Conservation (phyloP, 2,797 vertebrate species). For the Aplochiton taeniatus region DNA sequence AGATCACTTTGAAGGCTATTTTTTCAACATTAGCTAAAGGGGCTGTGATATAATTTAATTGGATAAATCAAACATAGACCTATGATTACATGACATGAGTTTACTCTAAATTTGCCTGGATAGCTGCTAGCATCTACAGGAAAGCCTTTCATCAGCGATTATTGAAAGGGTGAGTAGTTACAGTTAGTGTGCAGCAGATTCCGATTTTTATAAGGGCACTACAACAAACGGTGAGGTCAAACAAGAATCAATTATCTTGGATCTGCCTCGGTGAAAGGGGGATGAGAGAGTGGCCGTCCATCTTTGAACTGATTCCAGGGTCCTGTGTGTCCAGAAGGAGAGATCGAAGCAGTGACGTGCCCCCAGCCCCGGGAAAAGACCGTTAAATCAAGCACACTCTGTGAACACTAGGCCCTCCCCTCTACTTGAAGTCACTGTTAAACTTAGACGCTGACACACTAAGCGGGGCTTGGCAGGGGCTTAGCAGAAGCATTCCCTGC, state of each 20-base stretch:
- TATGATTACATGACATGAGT: too few relatives aligned
- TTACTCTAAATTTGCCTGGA: too few relatives aligned
- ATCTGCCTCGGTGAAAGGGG: background rate
- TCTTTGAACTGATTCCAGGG: constrained; percentile 28
- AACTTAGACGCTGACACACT: constrained; percentile 20
- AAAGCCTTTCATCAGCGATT: too few relatives aligned
- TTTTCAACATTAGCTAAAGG: too few relatives aligned
- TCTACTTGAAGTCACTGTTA: background rate
- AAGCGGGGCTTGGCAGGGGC: constrained; percentile 15
- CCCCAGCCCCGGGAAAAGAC: constrained; percentile 12
- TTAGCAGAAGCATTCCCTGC: constrained; percentile 6
- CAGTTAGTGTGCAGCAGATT: too few relatives aligned
- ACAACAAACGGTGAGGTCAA: too few relatives aligned
- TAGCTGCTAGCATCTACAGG: too few relatives aligned
- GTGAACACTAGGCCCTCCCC: constrained; percentile 16
- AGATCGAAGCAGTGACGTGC: constrained; percentile 1
- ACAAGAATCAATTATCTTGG: too few relatives aligned
- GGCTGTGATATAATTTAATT: background rate
- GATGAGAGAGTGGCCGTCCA: constrained; percentile 12
- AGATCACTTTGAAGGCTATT: too few relatives aligned
- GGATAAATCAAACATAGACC: too few relatives aligned
- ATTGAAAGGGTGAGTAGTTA: too few relatives aligned
- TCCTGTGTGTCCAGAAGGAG: constrained; percentile 7
- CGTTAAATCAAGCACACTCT: constrained; percentile 12
- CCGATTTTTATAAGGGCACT: too few relatives aligned